These are phyloP conservation scores for Nestor notabilis DNA, from an alignment of 2,113 vertebrate genomes.

Conservation along the genomic window DNA sequence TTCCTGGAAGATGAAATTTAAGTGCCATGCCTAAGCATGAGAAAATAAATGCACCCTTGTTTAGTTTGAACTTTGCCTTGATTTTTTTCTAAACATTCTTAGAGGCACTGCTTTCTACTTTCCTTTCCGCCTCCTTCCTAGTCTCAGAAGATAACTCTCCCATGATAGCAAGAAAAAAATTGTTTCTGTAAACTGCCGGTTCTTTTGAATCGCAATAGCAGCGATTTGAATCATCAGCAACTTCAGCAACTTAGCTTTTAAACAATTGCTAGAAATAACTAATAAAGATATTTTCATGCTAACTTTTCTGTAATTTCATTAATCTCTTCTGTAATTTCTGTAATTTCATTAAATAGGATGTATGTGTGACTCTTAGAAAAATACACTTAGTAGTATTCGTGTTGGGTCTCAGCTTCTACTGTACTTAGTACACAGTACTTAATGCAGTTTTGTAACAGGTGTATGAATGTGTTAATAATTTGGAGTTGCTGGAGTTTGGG, in stretches of 20 bases:
- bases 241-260: not conserved
- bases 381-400: not conserved
- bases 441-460: not conserved
- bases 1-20: not conserved
- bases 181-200: not conserved
- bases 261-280: not conserved
- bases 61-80: conserved; percentile 21
- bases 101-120: not conserved
- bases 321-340: not conserved
- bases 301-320: not conserved
- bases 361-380: not conserved
- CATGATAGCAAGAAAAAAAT: not conserved
- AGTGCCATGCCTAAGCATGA: not conserved
- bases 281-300: not conserved
- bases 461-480: not conserved
- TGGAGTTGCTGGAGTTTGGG: not conserved
- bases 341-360: not conserved
- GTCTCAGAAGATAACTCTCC: not conserved
- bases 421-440: not conserved
- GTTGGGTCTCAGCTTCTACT: not conserved
- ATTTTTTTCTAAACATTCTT: not conserved
- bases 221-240: not conserved
- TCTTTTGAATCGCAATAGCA: not conserved
- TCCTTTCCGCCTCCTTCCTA: not conserved
- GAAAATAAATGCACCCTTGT: not conserved